Evolutionary conservation across 2,888 invertebrate species (phyloP).

Genomic region (Tenthredo scrophulariae): DNA sequence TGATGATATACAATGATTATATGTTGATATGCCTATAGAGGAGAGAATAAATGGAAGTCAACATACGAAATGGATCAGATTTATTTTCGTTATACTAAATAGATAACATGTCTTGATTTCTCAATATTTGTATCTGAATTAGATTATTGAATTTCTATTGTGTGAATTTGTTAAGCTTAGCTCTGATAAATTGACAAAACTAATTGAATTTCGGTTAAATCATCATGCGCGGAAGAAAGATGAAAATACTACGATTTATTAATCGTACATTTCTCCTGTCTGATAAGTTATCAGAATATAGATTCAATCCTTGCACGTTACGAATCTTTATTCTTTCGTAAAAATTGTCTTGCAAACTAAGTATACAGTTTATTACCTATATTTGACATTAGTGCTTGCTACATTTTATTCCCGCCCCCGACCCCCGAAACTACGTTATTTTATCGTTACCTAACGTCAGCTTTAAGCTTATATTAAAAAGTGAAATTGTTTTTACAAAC

Average conservation of each 20-base stretch:
- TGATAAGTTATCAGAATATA: background rate
- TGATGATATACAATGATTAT: background rate
- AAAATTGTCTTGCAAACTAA: background rate
- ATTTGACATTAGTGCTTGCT: background rate
- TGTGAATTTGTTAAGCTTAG: constrained; percentile 9
- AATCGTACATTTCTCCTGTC: background rate
- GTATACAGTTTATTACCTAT: background rate
- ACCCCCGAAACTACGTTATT: background rate
- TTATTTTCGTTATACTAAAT: background rate
- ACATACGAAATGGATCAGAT: background rate
- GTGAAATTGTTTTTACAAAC: background rate
- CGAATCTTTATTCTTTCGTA: constrained; percentile 7
- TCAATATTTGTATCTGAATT: constrained; percentile 5
- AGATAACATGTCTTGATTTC: constrained; percentile 21
- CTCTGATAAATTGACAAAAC: background rate
- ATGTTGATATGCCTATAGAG: background rate
- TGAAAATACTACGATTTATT: background rate
- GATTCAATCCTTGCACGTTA: background rate
- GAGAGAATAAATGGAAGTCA: background rate
- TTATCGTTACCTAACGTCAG: background rate
- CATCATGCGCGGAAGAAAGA: background rate
- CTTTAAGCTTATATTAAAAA: background rate
- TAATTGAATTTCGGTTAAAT: background rate
- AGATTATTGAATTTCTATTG: constrained; percentile 26
- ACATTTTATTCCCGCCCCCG: background rate